Evolutionary conservation across 2,797 vertebrate genomes (phyloP).

Genomic region (Chelidonichthys spinosus): DNA sequence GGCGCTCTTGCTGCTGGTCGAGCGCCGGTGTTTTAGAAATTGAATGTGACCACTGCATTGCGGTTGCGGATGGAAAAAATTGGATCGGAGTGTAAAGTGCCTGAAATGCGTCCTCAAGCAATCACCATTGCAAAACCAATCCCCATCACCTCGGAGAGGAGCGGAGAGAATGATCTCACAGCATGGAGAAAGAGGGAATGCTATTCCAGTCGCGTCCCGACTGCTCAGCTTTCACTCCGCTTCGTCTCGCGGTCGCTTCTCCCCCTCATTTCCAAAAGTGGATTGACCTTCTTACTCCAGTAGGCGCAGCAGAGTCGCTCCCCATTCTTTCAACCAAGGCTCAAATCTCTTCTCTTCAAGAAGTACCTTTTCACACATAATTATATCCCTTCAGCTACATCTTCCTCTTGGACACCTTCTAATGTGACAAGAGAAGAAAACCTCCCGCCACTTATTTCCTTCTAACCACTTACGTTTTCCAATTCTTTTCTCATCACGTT

Average conservation of each 20-base stretch:
- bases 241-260: neutral
- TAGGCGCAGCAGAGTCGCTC: slow-evolving; percentile 8
- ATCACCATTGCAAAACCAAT: slow-evolving; percentile 44
- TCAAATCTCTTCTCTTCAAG: slow-evolving; percentile 43
- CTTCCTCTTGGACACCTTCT: slow-evolving; percentile 19
- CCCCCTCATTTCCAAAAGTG: slow-evolving; percentile 42
- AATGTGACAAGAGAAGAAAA: slow-evolving; percentile 24
- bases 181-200: slow-evolving; percentile 26
- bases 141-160: slow-evolving; percentile 32
- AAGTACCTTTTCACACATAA: slow-evolving; percentile 29
- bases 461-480: neutral
- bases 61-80: neutral
- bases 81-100: slow-evolving; percentile 16
- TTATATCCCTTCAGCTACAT: slow-evolving; percentile 34
- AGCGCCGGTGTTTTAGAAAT: slow-evolving; percentile 11
- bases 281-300: slow-evolving; percentile 56
- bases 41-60: slow-evolving; percentile 21
- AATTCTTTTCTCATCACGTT: slow-evolving; percentile 30
- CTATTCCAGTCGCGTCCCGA: neutral
- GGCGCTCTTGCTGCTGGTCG: neutral
- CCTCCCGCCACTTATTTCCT: neutral
- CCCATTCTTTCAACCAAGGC: slow-evolving; percentile 16
- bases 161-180: slow-evolving; percentile 44
- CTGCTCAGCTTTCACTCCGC: slow-evolving; percentile 26
- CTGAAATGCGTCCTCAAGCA: slow-evolving; percentile 13